Percentiles rank a stretch among this genome's conserved stretches.
These are phyloP conservation scores for Catocala fraxini DNA, from an alignment of 2,888 invertebrate species.

Conservation along the genomic window DNA sequence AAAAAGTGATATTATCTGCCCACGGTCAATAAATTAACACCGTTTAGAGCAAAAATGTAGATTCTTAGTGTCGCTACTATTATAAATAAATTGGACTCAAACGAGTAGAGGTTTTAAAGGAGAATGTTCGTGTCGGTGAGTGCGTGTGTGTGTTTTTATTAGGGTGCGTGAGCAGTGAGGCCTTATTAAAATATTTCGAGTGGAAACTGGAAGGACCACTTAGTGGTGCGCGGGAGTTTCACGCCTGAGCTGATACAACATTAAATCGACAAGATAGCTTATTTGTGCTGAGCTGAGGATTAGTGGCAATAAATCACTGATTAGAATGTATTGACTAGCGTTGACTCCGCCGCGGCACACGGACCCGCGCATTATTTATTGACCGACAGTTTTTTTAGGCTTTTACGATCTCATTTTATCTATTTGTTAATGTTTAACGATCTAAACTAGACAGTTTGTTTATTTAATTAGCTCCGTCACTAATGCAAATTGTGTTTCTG, in stretches of 20 bases:
- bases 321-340: conserved; percentile 87
- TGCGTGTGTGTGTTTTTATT: conserved; percentile 84
- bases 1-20: conserved; percentile 88
- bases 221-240: conserved; percentile 87
- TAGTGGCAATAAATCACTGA: conserved; percentile 87
- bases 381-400: conserved; percentile 73
- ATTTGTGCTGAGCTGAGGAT: conserved; percentile 87
- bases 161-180: conserved; percentile 86
- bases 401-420: conserved; percentile 78
- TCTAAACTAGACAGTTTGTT: conserved; percentile 69
- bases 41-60: conserved; percentile 88
- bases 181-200: conserved; percentile 88
- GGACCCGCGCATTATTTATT: conserved; percentile 74
- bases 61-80: conserved; percentile 86
- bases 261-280: conserved; percentile 88
- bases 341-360: conserved; percentile 78
- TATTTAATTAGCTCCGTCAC: conserved; percentile 70
- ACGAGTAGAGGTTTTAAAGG: conserved; percentile 71
- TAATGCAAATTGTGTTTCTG: conserved; percentile 67
- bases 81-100: conserved; percentile 82
- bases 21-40: conserved; percentile 88
- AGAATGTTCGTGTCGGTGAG: conserved; percentile 69
- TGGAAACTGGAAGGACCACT: conserved; percentile 88
- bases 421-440: conserved; percentile 74
- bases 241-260: conserved; percentile 87